Evolutionary conservation across 2,113 vertebrate species (phyloP), one percentile per base, ranked within the genome.

Genomic region (Tachycineta bicolor): DNA sequence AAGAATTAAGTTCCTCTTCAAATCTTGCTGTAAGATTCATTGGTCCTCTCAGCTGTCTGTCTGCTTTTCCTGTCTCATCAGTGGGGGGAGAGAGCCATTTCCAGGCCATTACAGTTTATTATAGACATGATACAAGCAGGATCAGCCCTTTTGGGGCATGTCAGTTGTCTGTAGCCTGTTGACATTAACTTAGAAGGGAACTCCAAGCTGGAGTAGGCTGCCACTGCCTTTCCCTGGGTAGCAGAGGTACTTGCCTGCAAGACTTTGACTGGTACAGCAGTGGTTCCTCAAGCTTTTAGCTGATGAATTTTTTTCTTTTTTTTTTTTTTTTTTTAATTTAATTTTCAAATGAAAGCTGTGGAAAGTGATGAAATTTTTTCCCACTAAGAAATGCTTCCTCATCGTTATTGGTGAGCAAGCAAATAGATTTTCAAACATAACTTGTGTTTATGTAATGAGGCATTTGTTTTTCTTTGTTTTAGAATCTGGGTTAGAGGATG

Each of bases 401-500:
- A 19, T 86, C 3, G 0, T 83, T 91, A 33, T 1, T 95, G 68
- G 87, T 96, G 79, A 91, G 46, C 55, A 83, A 63, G 67, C 82
- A 85, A 95, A 52, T 83, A 74, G 82, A 71, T 86, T 94, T 94
- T 86, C 68, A 91, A 95, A 83, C 60, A 25, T 75, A 77, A 39
- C 52, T 83, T 87, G 56, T 86, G 90, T 96, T 93, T 97, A 86
- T 94, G 55, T 96, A 95, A 55, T 80, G 68, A 91, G 85, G 47
- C 93, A 81, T 96, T 96, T 94, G 79, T 95, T 96, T 93, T 91
- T 83, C 59, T 94, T 92, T 95, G 92, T 93, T 93, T 95, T 83
- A 94, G 83, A 90, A 86, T 94, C 75, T 92, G 73, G 76, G 82
- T 86, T 95, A 90, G 90, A 90, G 93, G 85, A 94, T 97, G 88